A percentile compares a stretch with the other conserved stretches of the same genome.
Conservation (phyloP, 2,888 invertebrate genomes). For the Xestia xanthographa region DNA sequence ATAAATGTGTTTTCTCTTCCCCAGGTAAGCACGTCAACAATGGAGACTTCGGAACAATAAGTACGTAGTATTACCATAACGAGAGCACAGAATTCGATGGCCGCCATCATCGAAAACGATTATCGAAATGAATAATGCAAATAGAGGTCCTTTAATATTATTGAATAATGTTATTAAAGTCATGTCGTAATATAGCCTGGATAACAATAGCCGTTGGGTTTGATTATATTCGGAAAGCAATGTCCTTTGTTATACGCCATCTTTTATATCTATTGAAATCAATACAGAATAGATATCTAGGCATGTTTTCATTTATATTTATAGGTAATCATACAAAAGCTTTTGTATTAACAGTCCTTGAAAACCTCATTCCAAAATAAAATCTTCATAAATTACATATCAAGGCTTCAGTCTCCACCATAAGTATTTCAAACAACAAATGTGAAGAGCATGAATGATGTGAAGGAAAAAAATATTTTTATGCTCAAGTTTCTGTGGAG, state of each 20-base stretch:
- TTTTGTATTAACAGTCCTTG: neutral
- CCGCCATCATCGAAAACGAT: constrained; percentile 54
- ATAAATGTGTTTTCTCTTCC: constrained; percentile 45
- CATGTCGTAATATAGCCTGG: constrained; percentile 31
- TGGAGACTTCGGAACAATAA: constrained; percentile 40
- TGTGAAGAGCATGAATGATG: constrained; percentile 44
- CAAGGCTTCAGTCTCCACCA: neutral
- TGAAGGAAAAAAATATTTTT: constrained; percentile 50
- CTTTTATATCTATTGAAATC: constrained; percentile 27
- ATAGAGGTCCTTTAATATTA: constrained; percentile 27
- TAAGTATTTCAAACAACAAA: constrained; percentile 32
- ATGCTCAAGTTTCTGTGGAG: constrained; percentile 61
- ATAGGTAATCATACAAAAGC: neutral
- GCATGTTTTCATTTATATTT: neutral
- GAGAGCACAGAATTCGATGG: constrained; percentile 31
- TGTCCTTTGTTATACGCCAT: neutral
- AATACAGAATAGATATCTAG: constrained; percentile 2
- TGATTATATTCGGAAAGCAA: constrained; percentile 19
- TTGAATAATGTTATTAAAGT: constrained; percentile 40
- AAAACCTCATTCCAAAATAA: constrained; percentile 1
- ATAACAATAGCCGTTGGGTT: neutral
- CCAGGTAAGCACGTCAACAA: constrained; percentile 64
- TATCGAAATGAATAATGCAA: constrained; percentile 63
- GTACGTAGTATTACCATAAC: constrained; percentile 61
- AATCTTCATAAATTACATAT: constrained; percentile 16